Evolutionary conservation across 2,888 invertebrate genomes (phyloP), one percentile per base, ranked within the genome.

Genomic region (Drosophila rubida): DNA sequence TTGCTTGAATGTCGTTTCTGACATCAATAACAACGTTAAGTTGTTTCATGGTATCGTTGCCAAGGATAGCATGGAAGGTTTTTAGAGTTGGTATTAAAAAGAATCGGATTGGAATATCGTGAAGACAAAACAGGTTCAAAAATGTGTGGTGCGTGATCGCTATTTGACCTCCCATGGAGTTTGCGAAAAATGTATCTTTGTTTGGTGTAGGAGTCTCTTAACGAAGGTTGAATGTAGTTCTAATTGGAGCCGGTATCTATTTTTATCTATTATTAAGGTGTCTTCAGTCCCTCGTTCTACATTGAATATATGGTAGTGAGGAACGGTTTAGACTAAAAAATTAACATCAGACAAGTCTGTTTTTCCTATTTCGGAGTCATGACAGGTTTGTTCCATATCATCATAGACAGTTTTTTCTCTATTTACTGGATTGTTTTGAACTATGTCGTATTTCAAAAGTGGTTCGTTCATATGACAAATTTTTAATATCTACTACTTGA

Each of bases 311-410:
- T 4, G 54, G 54, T 11, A 55, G 35, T 22, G 54, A 55, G 23
- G 54, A 55, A 45, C 54, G n/a, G 9, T 55, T 55, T 45, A 55
- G 9, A 8, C 54, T 55, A 27, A 11, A 27, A 27, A 27, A 27
- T 27, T 30, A n/a, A 30, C 30, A n/a, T n/a, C 30, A 30, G 30
- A 30, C 11, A 30, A 30, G 30, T 30, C 30, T 30, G 11, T 30
- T 4, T 11, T 30, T 30, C 30, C 30, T 30, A 30, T 30, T 30
- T 30, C 30, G 11, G 30, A 4, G 3, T 30, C 30, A 30, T 30
- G 30, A 11, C 13, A 6, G 5, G 30, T 11, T 30, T 30, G 30
- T n/a, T 30, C n/a, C 30, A 30, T 30, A 11, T 30, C 30, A 4
- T 30, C 30, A 11, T 30, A 30, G n/a, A n/a, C n/a, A n/a, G n/a